A percentile compares a stretch with the other conserved stretches of the same genome.
Evolutionary conservation across 30 jellyfish, hydroid and myxozoan species (phyloP).

Genomic region (Cassiopea andromeda): DNA sequence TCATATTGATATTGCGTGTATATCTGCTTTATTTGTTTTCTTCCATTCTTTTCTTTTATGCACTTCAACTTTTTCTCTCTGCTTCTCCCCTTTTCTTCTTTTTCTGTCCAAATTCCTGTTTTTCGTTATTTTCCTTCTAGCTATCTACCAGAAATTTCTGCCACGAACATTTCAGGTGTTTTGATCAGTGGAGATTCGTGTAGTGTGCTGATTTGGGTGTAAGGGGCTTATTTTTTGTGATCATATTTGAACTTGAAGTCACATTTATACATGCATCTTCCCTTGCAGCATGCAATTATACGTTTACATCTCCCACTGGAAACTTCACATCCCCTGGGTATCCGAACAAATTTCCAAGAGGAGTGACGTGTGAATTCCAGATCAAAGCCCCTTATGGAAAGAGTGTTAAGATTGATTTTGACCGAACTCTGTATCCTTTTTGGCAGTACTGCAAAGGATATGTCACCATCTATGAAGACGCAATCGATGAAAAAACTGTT

Average conservation of each 20-base stretch:
- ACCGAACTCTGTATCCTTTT: not conserved
- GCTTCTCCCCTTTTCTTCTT: no score
- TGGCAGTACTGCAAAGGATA: not conserved
- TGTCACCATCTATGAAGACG: not conserved
- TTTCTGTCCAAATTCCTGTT: no score
- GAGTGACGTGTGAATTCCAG: not conserved
- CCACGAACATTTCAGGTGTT: no score
- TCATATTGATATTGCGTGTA: no score
- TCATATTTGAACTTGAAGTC: not conserved
- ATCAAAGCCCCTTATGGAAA: not conserved
- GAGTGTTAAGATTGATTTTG: not conserved
- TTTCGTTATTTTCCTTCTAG: no score
- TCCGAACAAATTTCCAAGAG: constrained; percentile 1
- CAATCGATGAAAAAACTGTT: not conserved
- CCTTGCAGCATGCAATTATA: not conserved
- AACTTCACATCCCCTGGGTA: constrained; percentile 22
- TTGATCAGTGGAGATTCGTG: no score
- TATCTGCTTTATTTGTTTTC: no score
- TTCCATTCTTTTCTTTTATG: no score
- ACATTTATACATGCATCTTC: not conserved
- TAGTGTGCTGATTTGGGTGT: no score
- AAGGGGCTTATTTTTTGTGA: not conserved
- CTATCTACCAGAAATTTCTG: no score
- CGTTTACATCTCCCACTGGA: not conserved
- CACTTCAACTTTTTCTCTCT: no score